Evolutionary conservation across 2,888 invertebrate species (phyloP).

Genomic region (Fabriciana adippe): DNA sequence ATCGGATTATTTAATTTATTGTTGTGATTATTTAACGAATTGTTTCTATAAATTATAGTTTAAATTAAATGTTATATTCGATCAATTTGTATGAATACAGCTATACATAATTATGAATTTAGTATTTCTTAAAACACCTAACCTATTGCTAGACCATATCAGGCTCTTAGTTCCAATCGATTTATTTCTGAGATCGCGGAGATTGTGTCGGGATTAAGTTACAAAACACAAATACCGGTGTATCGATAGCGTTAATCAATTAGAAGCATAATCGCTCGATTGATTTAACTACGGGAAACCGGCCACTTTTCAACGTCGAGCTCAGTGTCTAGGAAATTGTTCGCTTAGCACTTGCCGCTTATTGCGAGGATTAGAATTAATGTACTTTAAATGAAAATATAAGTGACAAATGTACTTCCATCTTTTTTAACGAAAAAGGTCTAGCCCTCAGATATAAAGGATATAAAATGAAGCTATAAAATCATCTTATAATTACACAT

Average conservation of each 20-base stretch:
- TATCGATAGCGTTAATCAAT: constrained; percentile 50
- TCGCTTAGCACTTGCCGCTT: constrained; percentile 25
- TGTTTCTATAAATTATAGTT: too few relatives aligned
- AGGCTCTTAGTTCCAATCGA: constrained; percentile 19
- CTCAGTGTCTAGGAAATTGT: constrained; percentile 55
- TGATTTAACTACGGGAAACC: constrained; percentile 61
- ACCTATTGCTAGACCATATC: constrained; percentile 16
- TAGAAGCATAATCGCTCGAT: constrained; percentile 53
- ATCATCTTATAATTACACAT: too few relatives aligned
- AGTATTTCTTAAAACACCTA: background rate
- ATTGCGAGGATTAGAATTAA: constrained; percentile 20
- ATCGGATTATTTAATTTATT: too few relatives aligned
- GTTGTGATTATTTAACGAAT: too few relatives aligned
- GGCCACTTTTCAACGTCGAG: constrained; percentile 51
- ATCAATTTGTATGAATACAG: too few relatives aligned
- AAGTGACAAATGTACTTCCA: too few relatives aligned
- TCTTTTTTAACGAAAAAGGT: too few relatives aligned
- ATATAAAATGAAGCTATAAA: too few relatives aligned
- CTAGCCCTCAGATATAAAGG: too few relatives aligned
- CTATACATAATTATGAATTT: too few relatives aligned
- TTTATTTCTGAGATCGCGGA: constrained; percentile 22
- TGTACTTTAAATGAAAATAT: constrained; percentile 10
- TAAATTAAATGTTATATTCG: too few relatives aligned
- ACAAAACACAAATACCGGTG: constrained; percentile 36
- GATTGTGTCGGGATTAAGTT: constrained; percentile 37